Evolutionary conservation across 2,797 vertebrate genomes (phyloP), one percentile per base, ranked within the genome.

Genomic region (Geotrypetes seraphini): DNA sequence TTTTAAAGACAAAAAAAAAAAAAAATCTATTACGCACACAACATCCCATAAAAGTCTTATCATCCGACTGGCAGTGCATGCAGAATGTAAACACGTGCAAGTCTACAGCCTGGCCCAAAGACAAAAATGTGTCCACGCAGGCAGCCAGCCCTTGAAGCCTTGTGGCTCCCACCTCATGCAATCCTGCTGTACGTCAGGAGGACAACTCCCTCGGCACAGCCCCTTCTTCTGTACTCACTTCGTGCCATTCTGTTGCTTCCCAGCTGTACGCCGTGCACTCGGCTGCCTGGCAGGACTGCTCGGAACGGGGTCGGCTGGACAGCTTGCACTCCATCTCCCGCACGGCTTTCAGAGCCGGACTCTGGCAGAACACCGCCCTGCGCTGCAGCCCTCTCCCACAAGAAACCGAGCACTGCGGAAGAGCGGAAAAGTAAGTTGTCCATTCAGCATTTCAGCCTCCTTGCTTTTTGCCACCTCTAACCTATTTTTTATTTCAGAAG

Each of bases 191-290:
- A 16, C n/a, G 43, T 28, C 4, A 33, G 15, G 28, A 31, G 35
- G 30, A 42, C 36, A 34, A 13, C 28, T 53, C 30, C 3, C n/a
- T 20, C 33, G 16, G 33, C 36, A 45, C 47, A 42, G 26, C 19
- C 36, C 32, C 7, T 21, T 33, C n/a, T 43, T 20, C 27, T 46
- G 31, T 12, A 40, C 87, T 90, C 70, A 95, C 92, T 63, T 71
- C 50, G 71, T 85, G 83, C 92, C 91, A 96, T 21, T 77, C 76
- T 40, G 78, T 84, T 8, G 84, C 73, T n/a, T 68, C 85, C 93
- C 93, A 96, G 42, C 44, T 69, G 58, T 83, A 88, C 20, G 52
- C 55, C 22, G 80, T 73, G 42, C 91, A 95, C 11, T 66, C 73
- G 0, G 72, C 54, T 19, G 60, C 67, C 19, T 72, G 79, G 55